Evolutionary conservation across 2,113 vertebrate species (phyloP), one percentile per base, ranked within the genome.

Genomic region (Ceuthmochares aereus): DNA sequence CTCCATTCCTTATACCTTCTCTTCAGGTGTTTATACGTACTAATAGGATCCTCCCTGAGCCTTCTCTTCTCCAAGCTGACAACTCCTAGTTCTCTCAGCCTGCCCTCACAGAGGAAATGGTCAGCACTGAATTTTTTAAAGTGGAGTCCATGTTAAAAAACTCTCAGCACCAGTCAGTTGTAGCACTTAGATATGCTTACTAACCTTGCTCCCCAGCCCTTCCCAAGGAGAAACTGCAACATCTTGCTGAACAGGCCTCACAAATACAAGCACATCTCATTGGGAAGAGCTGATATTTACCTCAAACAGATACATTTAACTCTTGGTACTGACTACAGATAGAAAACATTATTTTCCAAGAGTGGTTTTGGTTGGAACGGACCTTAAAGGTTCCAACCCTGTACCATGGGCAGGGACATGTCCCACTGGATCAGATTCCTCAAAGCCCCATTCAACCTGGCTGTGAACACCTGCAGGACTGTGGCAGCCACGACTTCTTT

Each of bases 91-190:
- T 49, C 5, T 68, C 27, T 40, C 62, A 70, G 56, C 29, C 2
- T 4, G 5, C 75, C 23, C 20, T 43, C 5, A 0, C 0, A n/a
- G 17, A 12, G 70, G 36, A 10, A 3, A n/a, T 1, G 22, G 27
- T 30, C 60, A n/a, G 49, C 40, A 55, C 12, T 30, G 29, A 32
- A 34, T 13, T 84, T 43, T 62, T 43, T 37, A 27, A 56, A 69
- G n/a, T 23, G 26, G 3, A 0, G 4, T 5, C 23, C 37, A 0
- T 3, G 6, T 30, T 5, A 37, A 29, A 63, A 63, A 43, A 4
- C 12, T 10, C 14, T n/a, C 37, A 36, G 62, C 34, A 26, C 9
- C 4, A 7, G 37, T 52, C n/a, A 36, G 10, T 3, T 7, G 0
- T 2, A 63, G 32, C 43, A 10, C 27, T 19, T 21, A 1, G 3